phyloP scores from a whole-genome alignment of 2,888 invertebrate genomes.

The Microplitis deprimator region DNA sequence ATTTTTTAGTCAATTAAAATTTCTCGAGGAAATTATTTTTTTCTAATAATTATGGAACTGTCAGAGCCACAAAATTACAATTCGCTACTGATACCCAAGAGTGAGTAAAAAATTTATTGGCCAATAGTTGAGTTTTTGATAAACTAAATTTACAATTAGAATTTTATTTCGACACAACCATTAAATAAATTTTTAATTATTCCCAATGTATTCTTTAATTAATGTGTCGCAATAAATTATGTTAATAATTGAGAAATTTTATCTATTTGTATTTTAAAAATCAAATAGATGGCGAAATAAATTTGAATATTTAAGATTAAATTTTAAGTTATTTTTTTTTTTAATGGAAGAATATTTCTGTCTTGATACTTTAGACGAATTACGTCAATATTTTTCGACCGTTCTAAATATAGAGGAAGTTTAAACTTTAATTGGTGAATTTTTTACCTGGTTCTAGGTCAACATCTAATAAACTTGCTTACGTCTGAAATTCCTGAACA shows the following conservation, averaged over 20 bases:
- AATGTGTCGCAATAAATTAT: neutral
- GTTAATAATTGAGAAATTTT: neutral
- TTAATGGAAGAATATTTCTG: constrained; percentile 3
- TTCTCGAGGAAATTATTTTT: neutral
- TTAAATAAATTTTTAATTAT: too few species aligned
- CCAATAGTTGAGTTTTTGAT: too few species aligned
- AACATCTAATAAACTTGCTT: constrained; percentile 93
- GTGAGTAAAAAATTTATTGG: constrained; percentile 37
- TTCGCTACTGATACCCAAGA: constrained; percentile 46
- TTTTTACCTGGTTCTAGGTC: constrained; percentile 77
- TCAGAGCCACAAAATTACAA: constrained; percentile 42
- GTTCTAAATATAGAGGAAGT: neutral
- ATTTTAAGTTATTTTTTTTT: constrained; percentile 40
- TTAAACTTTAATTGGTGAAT: neutral
- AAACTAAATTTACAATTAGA: too few species aligned
- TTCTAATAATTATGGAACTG: constrained; percentile 40
- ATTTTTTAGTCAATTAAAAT: too few species aligned
- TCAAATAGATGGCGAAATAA: constrained; percentile 1
- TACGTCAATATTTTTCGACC: neutral
- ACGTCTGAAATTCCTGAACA: constrained; percentile 83
- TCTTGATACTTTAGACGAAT: neutral
- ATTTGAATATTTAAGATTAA: neutral
- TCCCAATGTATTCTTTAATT: neutral
- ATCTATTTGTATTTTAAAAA: neutral
- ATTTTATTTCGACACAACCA: too few species aligned